Evolutionary conservation across 2,113 vertebrate species (phyloP), one percentile per base, ranked within the genome.

Genomic region (Telmatochromis sp.): DNA sequence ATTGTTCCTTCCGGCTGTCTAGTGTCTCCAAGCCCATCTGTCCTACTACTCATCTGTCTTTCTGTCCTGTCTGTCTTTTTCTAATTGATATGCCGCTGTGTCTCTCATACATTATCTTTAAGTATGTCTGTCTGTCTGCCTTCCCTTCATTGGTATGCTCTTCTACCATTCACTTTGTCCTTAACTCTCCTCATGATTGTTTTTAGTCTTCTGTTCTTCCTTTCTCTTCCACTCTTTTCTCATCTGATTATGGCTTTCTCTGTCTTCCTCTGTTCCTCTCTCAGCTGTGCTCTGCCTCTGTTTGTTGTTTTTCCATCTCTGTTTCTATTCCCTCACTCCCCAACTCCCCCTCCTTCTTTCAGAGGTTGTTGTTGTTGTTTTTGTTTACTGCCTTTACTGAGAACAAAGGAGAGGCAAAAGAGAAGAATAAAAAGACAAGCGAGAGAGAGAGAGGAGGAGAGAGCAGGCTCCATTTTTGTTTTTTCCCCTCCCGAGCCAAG

Each of bases 351-450:
- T 84, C 88, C 82, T 87, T 87, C 84, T 84, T 85, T 82, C 45
- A 33, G 84, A 75, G 79, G 89, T 94, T 51, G 73, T 78, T 85
- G 92, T 94, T 94, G 92, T 93, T 95, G 88, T 95, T 96, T 88
- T 95, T 96, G 96, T 96, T 96, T 96, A 96, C 94, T 93, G 93
- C 88, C 91, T 96, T 92, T 65, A 55, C 88, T 81, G 68, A 90
- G 90, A 94, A 89, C 83, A 83, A 80, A 81, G 47, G 85, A 90
- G 85, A 87, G 26, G 86, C 92, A 60, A 84, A 73, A 83, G 63
- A 51, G 45, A 81, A 58, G 68, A 88, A 86, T 87, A 85, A 92
- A 92, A 90, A 84, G 73, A 88, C 91, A 89, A 26, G 88, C 80
- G 11, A 35, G 45, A 63, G 55, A 83, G 51, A 68, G 40, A 79